Evolutionary conservation across 2,888 invertebrate species (phyloP), one percentile per base, ranked within the genome.

Genomic region (Penaeus monodon): DNA sequence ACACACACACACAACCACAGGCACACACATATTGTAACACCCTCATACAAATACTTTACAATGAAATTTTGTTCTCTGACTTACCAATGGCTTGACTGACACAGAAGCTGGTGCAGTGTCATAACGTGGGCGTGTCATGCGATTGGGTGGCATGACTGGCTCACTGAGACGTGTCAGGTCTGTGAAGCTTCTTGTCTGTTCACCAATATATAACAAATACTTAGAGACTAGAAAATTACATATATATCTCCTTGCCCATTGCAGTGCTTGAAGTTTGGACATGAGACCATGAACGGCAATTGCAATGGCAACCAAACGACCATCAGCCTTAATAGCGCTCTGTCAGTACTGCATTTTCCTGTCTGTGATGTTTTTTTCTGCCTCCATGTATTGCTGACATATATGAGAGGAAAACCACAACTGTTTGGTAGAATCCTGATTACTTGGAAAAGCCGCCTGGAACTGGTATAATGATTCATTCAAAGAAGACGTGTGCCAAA

Each of bases 131-230:
- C 29, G 80, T 38, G 73, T 80, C 33, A n/a, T n/a, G 3, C 38
- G 24, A n/a, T 82, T 44, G 29, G 82, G 57, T 20, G 83, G 68
- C 64, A 29, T 49, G 33, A 57, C 38, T 65, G 79, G 65, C 27
- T 87, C 86, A 83, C 77, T 33, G n/a, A 87, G 78, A 49, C 81
- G 73, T 14, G 86, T 87, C 86, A 87, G 86, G 83, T 87, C 86
- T 79, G 83, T 83, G 79, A 87, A 87, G 83, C 86, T 87, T 63
- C 86, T 80, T 17, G 86, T 87, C 86, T 87, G 81, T 82, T 66
- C 78, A 64, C 73, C 73, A 77, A 76, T 57, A 65, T 49, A 84
- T 70, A 70, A 70, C 70, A 27, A 27, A 14, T 70, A 70, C 70
- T 33, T 70, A 29, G 33, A 57, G 57, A 57, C 57, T 57, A 57